phyloP scores from a whole-genome alignment of 30 jellyfish, hydroid and myxozoan genomes.

The Pelagia noctiluca region DNA sequence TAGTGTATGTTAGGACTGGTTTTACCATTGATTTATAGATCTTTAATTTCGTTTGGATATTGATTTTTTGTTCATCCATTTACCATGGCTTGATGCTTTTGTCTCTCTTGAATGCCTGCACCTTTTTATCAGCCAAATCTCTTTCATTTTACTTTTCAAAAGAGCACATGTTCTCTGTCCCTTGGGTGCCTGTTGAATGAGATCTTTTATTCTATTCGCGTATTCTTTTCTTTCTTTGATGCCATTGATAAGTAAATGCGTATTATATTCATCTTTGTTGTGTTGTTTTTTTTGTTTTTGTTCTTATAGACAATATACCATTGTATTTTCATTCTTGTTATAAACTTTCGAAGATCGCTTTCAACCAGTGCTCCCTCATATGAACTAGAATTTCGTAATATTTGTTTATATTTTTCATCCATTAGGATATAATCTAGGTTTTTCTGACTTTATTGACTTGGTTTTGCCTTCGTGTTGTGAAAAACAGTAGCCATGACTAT shows the following conservation, averaged over 20 bases:
- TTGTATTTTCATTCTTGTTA: slow-evolving; percentile 38
- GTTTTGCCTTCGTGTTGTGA: no score
- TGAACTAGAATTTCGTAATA: slow-evolving; percentile 39
- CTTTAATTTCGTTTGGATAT: not conserved
- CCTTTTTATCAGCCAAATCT: slow-evolving; percentile 38
- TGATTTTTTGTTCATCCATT: slow-evolving; percentile 18
- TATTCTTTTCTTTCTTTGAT: slow-evolving; percentile 37
- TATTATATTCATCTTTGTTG: slow-evolving; percentile 36
- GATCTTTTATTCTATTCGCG: slow-evolving; percentile 38
- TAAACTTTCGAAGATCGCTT: slow-evolving; percentile 36
- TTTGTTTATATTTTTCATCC: slow-evolving; percentile 14
- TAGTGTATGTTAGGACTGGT: not conserved
- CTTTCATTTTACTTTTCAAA: slow-evolving; percentile 29
- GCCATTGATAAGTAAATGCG: slow-evolving; percentile 39
- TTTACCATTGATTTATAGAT: not conserved
- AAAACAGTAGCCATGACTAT: no score
- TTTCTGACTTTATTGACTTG: slow-evolving; percentile 39
- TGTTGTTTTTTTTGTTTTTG: slow-evolving; percentile 36
- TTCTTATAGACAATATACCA: slow-evolving; percentile 42
- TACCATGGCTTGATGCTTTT: slow-evolving; percentile 36
- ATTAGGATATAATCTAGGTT: slow-evolving; percentile 31
- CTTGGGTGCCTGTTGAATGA: slow-evolving; percentile 52
- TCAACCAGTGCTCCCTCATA: slow-evolving; percentile 30
- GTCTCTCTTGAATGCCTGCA: slow-evolving; percentile 48
- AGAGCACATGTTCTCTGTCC: slow-evolving; percentile 33